These are phyloP conservation scores for Drosophila punjabiensis DNA, from an alignment of 1,140 invertebrate genomes.

Conservation along the genomic window DNA sequence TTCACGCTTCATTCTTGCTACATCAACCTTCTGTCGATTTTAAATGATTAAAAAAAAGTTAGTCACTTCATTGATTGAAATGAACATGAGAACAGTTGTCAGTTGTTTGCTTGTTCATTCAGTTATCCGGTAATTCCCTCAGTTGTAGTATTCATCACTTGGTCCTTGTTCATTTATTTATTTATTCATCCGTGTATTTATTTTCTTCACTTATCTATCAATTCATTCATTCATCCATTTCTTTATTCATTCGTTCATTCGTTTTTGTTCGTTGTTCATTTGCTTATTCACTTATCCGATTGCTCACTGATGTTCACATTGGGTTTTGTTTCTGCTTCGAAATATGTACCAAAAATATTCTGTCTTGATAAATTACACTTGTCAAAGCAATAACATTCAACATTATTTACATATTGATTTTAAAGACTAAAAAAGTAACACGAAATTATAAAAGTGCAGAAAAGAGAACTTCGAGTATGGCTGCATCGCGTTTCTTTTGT, in stretches of 20 bases:
- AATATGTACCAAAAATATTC: too few relatives aligned
- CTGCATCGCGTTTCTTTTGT: conserved; percentile 1
- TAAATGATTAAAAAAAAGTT: neutral
- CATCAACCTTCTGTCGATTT: neutral
- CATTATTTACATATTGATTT: neutral
- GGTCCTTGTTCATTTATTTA: neutral
- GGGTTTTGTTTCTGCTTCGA: too few relatives aligned
- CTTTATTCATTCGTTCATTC: neutral
- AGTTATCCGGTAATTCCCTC: neutral
- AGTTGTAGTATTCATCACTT: neutral
- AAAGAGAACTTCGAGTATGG: neutral
- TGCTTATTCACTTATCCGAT: neutral
- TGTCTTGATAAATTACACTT: too few relatives aligned
- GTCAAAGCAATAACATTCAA: neutral
- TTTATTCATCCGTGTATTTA: neutral
- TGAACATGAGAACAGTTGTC: neutral
- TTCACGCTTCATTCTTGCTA: neutral
- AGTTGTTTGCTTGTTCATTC: neutral
- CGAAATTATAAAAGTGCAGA: neutral
- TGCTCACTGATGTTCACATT: too few relatives aligned
- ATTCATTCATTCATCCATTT: neutral
- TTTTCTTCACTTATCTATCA: neutral
- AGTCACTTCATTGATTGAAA: neutral
- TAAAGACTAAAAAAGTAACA: neutral
- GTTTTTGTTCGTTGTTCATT: neutral